A percentile compares a stretch with the other conserved stretches of the same genome.
Conservation (phyloP, 2,797 vertebrate species). For the Fistularia commersonii region DNA sequence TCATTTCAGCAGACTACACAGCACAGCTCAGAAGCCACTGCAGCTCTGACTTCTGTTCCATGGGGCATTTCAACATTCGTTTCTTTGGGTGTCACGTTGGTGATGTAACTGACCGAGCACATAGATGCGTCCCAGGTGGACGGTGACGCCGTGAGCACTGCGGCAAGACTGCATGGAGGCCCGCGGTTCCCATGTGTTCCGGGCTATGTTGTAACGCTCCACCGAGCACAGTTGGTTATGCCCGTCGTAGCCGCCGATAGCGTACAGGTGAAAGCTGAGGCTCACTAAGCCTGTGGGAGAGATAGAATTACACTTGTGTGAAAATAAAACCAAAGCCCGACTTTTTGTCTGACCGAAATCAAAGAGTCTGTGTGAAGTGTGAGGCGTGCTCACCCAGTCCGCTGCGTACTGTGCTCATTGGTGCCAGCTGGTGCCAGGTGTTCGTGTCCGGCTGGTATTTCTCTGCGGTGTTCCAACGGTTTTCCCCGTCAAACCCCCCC, state of each 20-base stretch:
- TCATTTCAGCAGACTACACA: too few species aligned
- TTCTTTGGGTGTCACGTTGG: background rate
- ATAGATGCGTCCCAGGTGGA: constrained; percentile 74
- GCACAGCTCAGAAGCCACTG: too few species aligned
- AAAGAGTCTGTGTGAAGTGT: background rate
- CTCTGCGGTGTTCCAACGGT: constrained; percentile 77
- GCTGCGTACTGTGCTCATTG: constrained; percentile 76
- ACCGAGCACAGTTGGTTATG: constrained; percentile 69
- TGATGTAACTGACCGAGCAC: constrained; percentile 69
- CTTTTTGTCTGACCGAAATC: background rate
- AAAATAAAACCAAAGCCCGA: background rate
- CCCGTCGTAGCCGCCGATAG: constrained; percentile 80
- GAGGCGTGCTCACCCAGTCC: constrained; percentile 73
- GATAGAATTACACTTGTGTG: background rate
- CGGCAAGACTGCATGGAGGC: constrained; percentile 76
- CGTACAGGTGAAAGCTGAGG: constrained; percentile 74
- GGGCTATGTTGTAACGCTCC: constrained; percentile 75
- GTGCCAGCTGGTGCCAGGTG: constrained; percentile 75
- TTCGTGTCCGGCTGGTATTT: constrained; percentile 79
- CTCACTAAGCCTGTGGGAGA: constrained; percentile 70
- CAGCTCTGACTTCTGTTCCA: too few species aligned
- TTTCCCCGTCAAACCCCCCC: constrained; percentile 79
- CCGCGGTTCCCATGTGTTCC: constrained; percentile 73
- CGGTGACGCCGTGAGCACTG: constrained; percentile 75
- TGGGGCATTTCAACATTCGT: constrained; percentile 2